These are phyloP conservation scores for Erpetoichthys calabaricus DNA, from an alignment of 2,797 vertebrate species.

Conservation along the genomic window DNA sequence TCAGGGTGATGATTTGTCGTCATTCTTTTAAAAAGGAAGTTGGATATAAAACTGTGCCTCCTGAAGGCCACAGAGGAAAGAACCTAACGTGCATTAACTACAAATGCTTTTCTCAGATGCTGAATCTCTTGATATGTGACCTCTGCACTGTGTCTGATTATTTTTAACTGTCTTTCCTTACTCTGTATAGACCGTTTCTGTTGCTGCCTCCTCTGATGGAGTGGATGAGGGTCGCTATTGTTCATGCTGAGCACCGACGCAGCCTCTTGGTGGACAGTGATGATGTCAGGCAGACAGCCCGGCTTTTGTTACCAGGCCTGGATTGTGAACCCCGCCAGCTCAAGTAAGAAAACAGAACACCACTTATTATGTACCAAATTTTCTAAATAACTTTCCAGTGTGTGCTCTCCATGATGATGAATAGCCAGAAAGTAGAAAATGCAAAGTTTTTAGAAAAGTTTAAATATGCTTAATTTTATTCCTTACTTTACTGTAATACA, in stretches of 20 bases:
- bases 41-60: too few species aligned
- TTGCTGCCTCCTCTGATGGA: constrained; percentile 91
- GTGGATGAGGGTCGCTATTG: constrained; percentile 94
- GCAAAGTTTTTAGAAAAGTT: too few species aligned
- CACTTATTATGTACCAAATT: background rate
- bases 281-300: constrained; percentile 82
- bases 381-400: background rate
- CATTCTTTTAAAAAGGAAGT: too few species aligned
- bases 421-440: too few species aligned
- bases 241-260: constrained; percentile 86
- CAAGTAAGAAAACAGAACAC: constrained; percentile 50
- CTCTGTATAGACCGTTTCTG: constrained; percentile 70
- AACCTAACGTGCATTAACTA: too few species aligned
- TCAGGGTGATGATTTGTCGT: too few species aligned
- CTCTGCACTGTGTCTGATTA: background rate
- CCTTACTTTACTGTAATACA: too few species aligned
- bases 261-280: constrained; percentile 87
- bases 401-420: too few species aligned
- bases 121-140: background rate
- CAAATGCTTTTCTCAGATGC: too few species aligned
- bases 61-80: too few species aligned
- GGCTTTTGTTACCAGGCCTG: constrained; percentile 79
- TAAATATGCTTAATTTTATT: too few species aligned
- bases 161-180: too few species aligned
- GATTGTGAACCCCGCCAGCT: constrained; percentile 92